These are phyloP conservation scores for Coelinius sp. DNA, from an alignment of 2,888 invertebrate genomes.

Conservation along the genomic window DNA sequence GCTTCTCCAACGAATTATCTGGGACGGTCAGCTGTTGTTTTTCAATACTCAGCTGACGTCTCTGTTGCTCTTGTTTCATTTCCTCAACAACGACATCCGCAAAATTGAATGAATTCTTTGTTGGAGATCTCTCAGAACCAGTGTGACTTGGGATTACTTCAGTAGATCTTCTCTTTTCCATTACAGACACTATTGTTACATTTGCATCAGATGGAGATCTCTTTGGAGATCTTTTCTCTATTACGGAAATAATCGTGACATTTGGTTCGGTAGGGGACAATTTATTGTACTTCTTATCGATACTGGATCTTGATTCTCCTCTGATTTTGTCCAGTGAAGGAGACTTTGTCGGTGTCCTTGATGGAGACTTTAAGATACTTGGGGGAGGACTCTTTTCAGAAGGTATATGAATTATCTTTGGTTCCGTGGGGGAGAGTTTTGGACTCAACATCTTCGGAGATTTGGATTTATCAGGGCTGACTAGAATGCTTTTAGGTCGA, in stretches of 20 bases:
- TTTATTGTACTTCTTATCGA: conserved; percentile 61
- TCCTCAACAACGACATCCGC: conserved; percentile 63
- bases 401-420: conserved; percentile 52
- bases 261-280: conserved; percentile 59
- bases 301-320: conserved; percentile 50
- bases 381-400: conserved; percentile 59
- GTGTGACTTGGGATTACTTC: conserved; percentile 51
- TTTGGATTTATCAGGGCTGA: conserved; percentile 60
- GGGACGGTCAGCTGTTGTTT: conserved; percentile 59
- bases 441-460: conserved; percentile 60
- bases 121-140: conserved; percentile 50
- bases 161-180: conserved; percentile 61
- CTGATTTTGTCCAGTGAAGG: conserved; percentile 59
- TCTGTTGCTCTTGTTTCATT: conserved; percentile 62
- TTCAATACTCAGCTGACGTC: conserved; percentile 58
- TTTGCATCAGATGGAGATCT: conserved; percentile 60
- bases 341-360: conserved; percentile 53
- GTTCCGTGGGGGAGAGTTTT: conserved; percentile 62
- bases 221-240: conserved; percentile 58
- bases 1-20: conserved; percentile 63
- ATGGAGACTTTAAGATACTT: conserved; percentile 50
- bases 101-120: conserved; percentile 56
- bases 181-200: conserved; percentile 60
- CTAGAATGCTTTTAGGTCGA: conserved; percentile 61
- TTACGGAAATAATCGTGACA: conserved; percentile 58